A percentile compares a stretch with the other conserved stretches of the same genome.
These are phyloP conservation scores for Lapara coniferarum DNA, from an alignment of 2,888 invertebrate species.

Conservation along the genomic window DNA sequence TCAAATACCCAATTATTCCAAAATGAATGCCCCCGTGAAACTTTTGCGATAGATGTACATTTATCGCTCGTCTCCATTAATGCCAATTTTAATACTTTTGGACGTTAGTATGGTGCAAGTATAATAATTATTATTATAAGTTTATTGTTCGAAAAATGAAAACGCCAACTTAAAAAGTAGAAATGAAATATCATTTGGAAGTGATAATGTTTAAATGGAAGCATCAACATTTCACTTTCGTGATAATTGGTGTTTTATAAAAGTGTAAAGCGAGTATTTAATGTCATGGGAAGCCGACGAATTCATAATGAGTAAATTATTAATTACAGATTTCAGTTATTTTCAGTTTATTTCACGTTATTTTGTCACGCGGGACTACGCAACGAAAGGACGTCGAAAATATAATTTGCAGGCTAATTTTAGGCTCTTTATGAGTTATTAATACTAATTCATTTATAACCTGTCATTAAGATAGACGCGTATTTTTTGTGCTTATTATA, in stretches of 20 bases:
- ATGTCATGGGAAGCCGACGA: slow-evolving; percentile 16
- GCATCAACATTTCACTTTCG: slow-evolving; percentile 3
- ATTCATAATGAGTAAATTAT: slow-evolving; percentile 20
- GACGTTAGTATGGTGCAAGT: no score
- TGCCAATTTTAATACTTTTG: no score
- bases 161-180: background rate
- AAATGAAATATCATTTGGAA: background rate
- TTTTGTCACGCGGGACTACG: slow-evolving; percentile 13
- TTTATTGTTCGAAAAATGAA: background rate
- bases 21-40: no score
- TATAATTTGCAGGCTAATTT: slow-evolving; percentile 6
- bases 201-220: slow-evolving; percentile 7
- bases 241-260: slow-evolving; percentile 20
- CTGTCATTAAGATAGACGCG: background rate
- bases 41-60: no score
- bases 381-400: slow-evolving; percentile 2
- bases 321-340: slow-evolving; percentile 22
- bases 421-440: background rate
- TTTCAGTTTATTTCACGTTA: background rate
- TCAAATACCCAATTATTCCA: no score
- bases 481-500: no score
- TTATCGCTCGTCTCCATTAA: no score
- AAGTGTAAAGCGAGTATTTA: slow-evolving; percentile 22
- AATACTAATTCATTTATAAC: background rate
- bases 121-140: no score